phyloP scores from a whole-genome alignment of 2,888 invertebrate genomes.

The Tethea ocularis region DNA sequence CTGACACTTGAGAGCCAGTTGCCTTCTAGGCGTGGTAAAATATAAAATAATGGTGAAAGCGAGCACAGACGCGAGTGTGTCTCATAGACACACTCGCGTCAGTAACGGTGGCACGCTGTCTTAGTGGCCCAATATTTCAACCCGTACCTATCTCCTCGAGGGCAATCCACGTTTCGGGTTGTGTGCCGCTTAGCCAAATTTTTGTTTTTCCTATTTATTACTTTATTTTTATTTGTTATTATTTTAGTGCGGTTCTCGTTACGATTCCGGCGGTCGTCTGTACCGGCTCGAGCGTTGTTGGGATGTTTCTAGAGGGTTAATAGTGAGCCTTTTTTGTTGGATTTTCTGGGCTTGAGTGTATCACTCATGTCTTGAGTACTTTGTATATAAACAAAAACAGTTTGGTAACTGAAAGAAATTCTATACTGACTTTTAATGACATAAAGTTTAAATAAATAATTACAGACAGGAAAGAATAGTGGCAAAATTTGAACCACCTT shows the following conservation, averaged over 20 bases:
- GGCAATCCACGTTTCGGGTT: slow-evolving; percentile 76
- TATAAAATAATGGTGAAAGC: too few species aligned
- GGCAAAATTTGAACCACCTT: too few species aligned
- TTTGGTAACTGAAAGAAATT: too few species aligned
- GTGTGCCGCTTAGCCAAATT: slow-evolving; percentile 74
- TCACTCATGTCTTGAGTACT: not conserved
- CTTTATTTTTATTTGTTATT: slow-evolving; percentile 59
- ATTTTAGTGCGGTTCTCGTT: slow-evolving; percentile 67
- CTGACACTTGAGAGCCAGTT: too few species aligned
- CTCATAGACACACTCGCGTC: too few species aligned
- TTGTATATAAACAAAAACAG: not conserved
- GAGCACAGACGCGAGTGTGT: too few species aligned
- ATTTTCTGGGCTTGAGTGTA: not conserved
- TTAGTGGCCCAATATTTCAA: slow-evolving; percentile 49
- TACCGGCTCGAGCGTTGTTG: slow-evolving; percentile 42
- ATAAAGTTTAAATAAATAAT: too few species aligned
- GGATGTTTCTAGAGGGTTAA: slow-evolving; percentile 27
- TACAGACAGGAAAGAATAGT: too few species aligned
- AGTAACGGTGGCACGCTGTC: slow-evolving; percentile 23
- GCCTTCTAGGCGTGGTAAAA: too few species aligned
- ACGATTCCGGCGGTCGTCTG: slow-evolving; percentile 31
- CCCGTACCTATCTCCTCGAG: slow-evolving; percentile 69
- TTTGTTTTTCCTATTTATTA: slow-evolving; percentile 50
- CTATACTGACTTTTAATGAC: too few species aligned
- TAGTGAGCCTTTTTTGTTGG: slow-evolving; percentile 29